phyloP scores from a whole-genome alignment of 2,888 invertebrate genomes.

The Mylabris sibirica region DNA sequence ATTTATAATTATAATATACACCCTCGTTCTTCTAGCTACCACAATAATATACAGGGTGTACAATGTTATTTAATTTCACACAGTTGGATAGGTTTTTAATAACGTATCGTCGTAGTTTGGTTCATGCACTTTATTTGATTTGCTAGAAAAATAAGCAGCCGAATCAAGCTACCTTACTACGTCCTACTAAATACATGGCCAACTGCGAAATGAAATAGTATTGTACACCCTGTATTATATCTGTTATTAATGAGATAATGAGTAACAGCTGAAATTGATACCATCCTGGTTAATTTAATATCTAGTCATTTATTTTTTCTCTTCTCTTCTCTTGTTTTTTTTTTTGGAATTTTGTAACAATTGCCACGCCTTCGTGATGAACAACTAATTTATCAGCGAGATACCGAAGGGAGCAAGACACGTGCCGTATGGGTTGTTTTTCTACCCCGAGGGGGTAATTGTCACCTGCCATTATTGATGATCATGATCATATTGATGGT shows the following conservation, averaged over 20 bases:
- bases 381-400: not conserved
- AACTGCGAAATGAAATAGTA: too few species aligned
- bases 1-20: slow-evolving; percentile 5
- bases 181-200: too few species aligned
- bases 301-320: not conserved
- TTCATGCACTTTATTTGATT: too few species aligned
- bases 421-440: slow-evolving; percentile 29
- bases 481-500: slow-evolving; percentile 15
- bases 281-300: slow-evolving; percentile 27
- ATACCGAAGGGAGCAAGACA: slow-evolving; percentile 13
- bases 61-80: too few species aligned
- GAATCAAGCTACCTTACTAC: too few species aligned
- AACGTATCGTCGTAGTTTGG: too few species aligned
- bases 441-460: slow-evolving; percentile 11
- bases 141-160: too few species aligned
- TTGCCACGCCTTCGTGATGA: not conserved
- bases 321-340: not conserved
- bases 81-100: too few species aligned
- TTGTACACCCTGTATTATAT: not conserved
- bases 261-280: slow-evolving; percentile 25
- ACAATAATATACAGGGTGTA: not conserved
- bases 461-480: slow-evolving; percentile 23
- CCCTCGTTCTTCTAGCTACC: not conserved
- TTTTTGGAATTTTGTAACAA: too few species aligned
- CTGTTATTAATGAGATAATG: slow-evolving; percentile 11